These are phyloP conservation scores for Nestor notabilis DNA, from an alignment of 2,113 vertebrate genomes.

Conservation along the genomic window DNA sequence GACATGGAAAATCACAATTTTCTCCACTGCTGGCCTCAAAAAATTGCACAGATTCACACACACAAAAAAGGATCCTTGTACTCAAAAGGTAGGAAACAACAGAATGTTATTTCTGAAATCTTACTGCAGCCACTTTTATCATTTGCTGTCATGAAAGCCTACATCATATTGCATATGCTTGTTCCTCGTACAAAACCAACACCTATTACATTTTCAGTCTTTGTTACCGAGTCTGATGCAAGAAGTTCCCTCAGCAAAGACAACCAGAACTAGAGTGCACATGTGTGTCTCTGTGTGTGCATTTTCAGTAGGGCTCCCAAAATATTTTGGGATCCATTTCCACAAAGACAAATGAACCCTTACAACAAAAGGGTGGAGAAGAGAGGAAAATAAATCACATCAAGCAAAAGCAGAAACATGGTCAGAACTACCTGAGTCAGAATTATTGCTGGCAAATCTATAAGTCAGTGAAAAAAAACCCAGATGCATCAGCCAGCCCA, in stretches of 20 bases:
- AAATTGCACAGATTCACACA: background rate
- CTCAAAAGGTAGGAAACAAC: background rate
- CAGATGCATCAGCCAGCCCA: background rate
- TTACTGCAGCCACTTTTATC: background rate
- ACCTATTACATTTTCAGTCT: background rate
- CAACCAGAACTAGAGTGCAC: background rate
- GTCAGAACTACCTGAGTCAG: background rate
- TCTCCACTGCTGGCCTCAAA: background rate
- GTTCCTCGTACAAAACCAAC: background rate
- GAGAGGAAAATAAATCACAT: background rate
- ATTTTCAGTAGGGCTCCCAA: background rate
- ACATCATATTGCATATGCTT: background rate
- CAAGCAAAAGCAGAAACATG: background rate
- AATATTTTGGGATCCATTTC: background rate
- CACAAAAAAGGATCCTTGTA: background rate
- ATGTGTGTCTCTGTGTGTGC: accelerated
- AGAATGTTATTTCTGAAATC: background rate
- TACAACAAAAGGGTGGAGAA: background rate
- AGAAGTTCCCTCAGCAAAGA: background rate
- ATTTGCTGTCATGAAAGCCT: background rate
- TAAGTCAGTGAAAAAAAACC: background rate
- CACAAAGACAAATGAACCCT: background rate
- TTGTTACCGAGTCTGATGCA: background rate
- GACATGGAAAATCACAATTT: background rate
- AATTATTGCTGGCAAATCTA: background rate